These are phyloP conservation scores for Drosophila baimaii DNA, from an alignment of 1,140 invertebrate species.

Conservation along the genomic window DNA sequence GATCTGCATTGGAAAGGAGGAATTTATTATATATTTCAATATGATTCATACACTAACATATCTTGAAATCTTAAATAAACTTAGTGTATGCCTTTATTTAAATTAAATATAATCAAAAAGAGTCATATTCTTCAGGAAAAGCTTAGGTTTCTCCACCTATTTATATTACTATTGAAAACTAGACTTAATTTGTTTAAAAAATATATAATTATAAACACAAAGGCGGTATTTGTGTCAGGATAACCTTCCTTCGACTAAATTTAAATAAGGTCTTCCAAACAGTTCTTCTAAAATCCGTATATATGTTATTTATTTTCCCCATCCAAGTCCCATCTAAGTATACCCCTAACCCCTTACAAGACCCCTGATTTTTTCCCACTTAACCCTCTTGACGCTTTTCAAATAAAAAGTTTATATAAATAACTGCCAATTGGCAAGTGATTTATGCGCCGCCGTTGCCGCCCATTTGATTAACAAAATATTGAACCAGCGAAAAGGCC, in stretches of 20 bases:
- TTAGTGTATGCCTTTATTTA: background rate
- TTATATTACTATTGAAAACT: too few species aligned
- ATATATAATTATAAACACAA: too few species aligned
- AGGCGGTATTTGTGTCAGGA: too few species aligned
- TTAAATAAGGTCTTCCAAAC: too few species aligned
- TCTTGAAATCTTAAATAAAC: background rate
- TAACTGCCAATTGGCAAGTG: conserved; percentile 34
- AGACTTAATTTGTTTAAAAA: too few species aligned
- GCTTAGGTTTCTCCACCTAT: too few species aligned
- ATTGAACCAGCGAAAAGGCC: conserved; percentile 28
- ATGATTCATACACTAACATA: too few species aligned
- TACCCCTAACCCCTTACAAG: background rate
- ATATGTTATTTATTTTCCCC: background rate
- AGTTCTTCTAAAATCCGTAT: background rate
- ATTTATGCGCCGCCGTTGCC: conserved; percentile 63
- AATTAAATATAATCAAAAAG: too few species aligned
- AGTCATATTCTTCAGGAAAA: too few species aligned
- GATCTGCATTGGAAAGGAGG: too few species aligned
- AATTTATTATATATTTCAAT: too few species aligned
- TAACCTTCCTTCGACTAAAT: too few species aligned
- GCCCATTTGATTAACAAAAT: conserved; percentile 74
- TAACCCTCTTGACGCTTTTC: conserved; percentile 36
- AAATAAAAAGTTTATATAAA: conserved; percentile 19
- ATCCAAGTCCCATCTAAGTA: background rate
- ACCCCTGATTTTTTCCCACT: background rate